A percentile compares a stretch with the other conserved stretches of the same genome.
Conservation (phyloP, 2,113 vertebrate genomes). For the Microcebus murinus region DNA sequence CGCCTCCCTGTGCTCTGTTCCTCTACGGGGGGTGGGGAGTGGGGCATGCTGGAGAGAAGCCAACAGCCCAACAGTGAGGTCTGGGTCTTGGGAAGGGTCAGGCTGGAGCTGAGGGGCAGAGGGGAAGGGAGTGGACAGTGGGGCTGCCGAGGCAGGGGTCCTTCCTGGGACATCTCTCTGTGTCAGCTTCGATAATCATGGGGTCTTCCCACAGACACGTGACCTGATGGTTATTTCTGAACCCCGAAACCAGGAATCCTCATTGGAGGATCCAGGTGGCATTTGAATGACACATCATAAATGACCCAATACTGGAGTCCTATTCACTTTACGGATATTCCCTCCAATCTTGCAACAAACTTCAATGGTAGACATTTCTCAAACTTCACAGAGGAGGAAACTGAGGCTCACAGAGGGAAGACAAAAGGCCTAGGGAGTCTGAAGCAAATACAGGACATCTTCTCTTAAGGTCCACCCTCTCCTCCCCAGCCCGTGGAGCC, state of each 20-base stretch:
- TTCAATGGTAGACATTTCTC: no score
- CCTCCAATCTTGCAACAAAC: no score
- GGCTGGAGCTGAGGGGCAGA: background rate
- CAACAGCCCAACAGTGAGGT: background rate
- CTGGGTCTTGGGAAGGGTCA: background rate
- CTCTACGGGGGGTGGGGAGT: background rate
- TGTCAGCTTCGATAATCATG: rapidly evolving
- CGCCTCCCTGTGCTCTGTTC: background rate
- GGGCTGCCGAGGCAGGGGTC: background rate
- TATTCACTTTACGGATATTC: background rate
- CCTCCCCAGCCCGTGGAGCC: no score
- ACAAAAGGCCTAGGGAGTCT: no score
- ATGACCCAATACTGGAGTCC: background rate
- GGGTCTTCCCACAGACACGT: background rate
- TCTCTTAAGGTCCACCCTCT: no score
- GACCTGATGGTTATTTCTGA: background rate
- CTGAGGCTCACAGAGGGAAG: no score
- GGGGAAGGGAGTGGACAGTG: no score
- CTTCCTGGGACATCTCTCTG: background rate
- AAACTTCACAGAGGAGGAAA: no score
- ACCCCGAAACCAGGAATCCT: no score
- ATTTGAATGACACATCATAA: background rate
- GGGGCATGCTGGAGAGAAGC: background rate
- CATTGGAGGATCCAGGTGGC: no score
- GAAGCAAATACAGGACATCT: no score